Percentiles rank a stretch among this genome's conserved stretches.
These are phyloP conservation scores for Formica selysi DNA, from an alignment of 1,140 invertebrate genomes.

Conservation along the genomic window DNA sequence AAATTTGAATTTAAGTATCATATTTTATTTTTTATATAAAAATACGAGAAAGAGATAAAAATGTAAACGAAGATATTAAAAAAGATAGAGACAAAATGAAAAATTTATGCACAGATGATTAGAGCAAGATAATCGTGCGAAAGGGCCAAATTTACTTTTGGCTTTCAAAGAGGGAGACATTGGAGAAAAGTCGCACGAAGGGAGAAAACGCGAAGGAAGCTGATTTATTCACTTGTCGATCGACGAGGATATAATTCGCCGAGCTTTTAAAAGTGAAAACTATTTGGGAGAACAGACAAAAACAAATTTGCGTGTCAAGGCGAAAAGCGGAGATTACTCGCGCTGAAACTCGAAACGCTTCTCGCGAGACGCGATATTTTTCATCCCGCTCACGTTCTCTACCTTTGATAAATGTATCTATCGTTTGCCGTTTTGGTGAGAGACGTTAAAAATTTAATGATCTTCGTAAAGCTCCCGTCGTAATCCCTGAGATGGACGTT, in stretches of 20 bases:
- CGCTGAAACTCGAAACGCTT: conserved; percentile 32
- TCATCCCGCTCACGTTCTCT: background rate
- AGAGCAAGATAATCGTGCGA: background rate
- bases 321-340: conserved; percentile 1
- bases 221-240: background rate
- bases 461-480: conserved; percentile 16
- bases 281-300: background rate
- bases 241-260: conserved; percentile 8
- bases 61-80: background rate
- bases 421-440: conserved; percentile 22
- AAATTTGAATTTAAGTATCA: too few relatives aligned
- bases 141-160: background rate
- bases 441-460: conserved; percentile 56
- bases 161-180: background rate
- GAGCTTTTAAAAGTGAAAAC: background rate
- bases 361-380: conserved; percentile 13
- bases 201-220: background rate
- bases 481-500: conserved; percentile 42
- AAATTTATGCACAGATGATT: background rate
- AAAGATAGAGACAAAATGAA: background rate
- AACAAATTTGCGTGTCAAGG: conserved; percentile 12
- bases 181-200: background rate
- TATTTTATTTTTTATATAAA: too few relatives aligned
- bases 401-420: conserved; percentile 7
- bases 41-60: background rate